Evolutionary conservation across 2,113 vertebrate species (phyloP), one percentile per base, ranked within the genome.

Genomic region (Prietella phreatophila): DNA sequence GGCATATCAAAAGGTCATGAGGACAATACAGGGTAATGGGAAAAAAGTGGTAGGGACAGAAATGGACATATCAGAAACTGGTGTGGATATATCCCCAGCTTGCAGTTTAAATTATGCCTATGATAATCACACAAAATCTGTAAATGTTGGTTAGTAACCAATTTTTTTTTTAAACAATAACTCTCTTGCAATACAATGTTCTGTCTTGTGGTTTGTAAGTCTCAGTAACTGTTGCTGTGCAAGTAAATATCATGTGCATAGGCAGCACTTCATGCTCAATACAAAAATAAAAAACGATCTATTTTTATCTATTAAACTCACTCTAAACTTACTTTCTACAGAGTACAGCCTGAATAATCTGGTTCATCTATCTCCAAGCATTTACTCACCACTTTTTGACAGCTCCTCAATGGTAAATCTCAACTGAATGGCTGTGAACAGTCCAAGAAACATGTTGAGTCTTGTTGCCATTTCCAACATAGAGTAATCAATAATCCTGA

Each of bases 351-450:
- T 17, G 39, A 85, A n/a, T 2, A 6, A 2, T 15, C 5, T 17
- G 15, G 27, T 10, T 39, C 63, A 61, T 5, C 61, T 39, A 61
- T n/a, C 3, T n/a, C 33, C 30, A 19, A 5, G 20, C 76, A 80
- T 55, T 55, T 7, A 61, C 88, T 91, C 83, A 91, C 90, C 90
- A 56, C 30, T 80, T 76, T 33, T 79, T 25, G 71, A 67, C 39
- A 65, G 50, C 47, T 79, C 79, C 69, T 86, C 86, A 86, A 69
- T 39, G 33, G 79, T 89, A 9, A 91, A 79, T 11, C 91, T 90
- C 85, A 93, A 17, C 42, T 93, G 93, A 61, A 92, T 89, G 76
- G 92, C 67, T 36, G 93, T 53, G 14, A 93, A 69, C 75, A 93
- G 80, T 79, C 90, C 93, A 9, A 91, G 87, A 8, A 93, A 55